phyloP scores from a whole-genome alignment of 2,888 invertebrate genomes.

The Lepidocyrtinus sp. region DNA sequence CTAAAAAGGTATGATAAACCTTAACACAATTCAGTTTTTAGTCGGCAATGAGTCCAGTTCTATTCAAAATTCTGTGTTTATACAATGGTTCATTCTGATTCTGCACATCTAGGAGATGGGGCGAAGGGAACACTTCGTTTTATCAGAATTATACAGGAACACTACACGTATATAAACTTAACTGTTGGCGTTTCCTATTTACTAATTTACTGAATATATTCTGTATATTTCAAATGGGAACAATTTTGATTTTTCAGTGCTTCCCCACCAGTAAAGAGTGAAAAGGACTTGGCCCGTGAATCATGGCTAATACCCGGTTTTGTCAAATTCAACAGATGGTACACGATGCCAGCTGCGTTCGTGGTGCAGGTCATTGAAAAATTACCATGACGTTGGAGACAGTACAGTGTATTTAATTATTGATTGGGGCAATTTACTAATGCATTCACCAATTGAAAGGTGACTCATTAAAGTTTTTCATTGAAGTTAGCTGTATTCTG shows the following conservation, averaged over 20 bases:
- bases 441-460: too few relatives aligned
- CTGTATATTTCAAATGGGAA: background rate
- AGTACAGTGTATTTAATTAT: too few relatives aligned
- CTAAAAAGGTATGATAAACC: background rate
- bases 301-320: conserved; percentile 31
- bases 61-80: background rate
- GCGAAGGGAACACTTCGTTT: background rate
- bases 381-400: too few relatives aligned
- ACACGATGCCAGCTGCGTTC: conserved; percentile 64
- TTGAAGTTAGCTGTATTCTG: too few relatives aligned
- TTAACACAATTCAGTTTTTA: too few relatives aligned
- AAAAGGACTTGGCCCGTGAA: conserved; percentile 22
- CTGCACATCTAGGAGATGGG: background rate
- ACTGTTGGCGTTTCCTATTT: too few relatives aligned
- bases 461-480: too few relatives aligned
- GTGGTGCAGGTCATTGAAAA: conserved; percentile 64
- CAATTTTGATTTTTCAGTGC: conserved; percentile 7
- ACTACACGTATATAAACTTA: conserved; percentile 31
- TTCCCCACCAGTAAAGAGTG: background rate
- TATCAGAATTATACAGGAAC: conserved; percentile 28
- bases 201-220: background rate
- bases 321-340: conserved; percentile 62
- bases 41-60: too few relatives aligned
- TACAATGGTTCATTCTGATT: too few relatives aligned
- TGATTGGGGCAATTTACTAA: too few relatives aligned